Evolutionary conservation across 2,888 invertebrate species (phyloP), one percentile per base, ranked within the genome.

Genomic region (Exephanes ischioxanthus): DNA sequence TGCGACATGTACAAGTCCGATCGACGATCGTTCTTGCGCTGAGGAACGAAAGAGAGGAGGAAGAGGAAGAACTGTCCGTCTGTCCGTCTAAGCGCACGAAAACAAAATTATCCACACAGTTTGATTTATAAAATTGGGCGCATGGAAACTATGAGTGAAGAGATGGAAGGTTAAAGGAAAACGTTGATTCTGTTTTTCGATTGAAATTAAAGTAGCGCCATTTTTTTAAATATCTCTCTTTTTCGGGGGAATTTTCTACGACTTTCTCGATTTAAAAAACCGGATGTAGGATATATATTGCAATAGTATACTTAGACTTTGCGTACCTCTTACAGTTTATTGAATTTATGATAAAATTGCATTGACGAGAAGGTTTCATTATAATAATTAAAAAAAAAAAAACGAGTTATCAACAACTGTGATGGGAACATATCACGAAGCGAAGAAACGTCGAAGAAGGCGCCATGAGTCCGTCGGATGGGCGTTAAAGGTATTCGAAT

Each of bases 1-100:
- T 96, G 97, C 88, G 97, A 98, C 91, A 97, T 98, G 97, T 98
- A 98, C 92, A 96, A 95, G 89, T 94, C 93, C 14, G 86, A 88
- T 45, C 11, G 14, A 26, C 37, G n/a, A 45, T 22, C n/a, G 14
- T 63, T 33, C n/a, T 5, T 30, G n/a, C 48, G 75, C 19, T 51
- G 33, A 72, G n/a, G 33, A n/a, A 58, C n/a, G 6, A 70, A 7
- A 1, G 0, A 45, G 14, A 19, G 6, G 3, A 11, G 72, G 14
- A 30, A 11, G 37, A 9, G 55, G 22, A 11, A 0, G 4, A 37
- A 3, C 22, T 26, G n/a, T 11, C 4, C 22, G 22, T 37, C 37
- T 9, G 37, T 37, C 26, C 61, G 3, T n/a, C 30, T 16, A 1
- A 3, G 7, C 2, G 30, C 33, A 30, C 33, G 7, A 7, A 30